These are phyloP conservation scores for Hypsopygia costalis DNA, from an alignment of 2,888 invertebrate species.

Conservation along the genomic window DNA sequence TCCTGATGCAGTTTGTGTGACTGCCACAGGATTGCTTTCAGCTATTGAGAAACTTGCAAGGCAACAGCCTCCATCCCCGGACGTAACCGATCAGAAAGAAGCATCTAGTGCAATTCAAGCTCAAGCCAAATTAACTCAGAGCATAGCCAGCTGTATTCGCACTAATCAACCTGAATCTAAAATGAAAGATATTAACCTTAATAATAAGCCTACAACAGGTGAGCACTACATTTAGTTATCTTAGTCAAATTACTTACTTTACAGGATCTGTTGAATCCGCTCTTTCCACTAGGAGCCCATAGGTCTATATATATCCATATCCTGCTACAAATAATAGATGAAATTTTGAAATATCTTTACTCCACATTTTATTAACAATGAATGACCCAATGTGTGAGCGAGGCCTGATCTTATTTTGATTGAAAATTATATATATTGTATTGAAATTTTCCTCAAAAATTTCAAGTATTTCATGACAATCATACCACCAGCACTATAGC, in stretches of 20 bases:
- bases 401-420: too few relatives aligned
- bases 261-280: too few relatives aligned
- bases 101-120: slow-evolving; percentile 62
- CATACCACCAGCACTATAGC: too few relatives aligned
- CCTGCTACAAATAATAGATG: too few relatives aligned
- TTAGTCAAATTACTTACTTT: too few relatives aligned
- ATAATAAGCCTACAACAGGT: slow-evolving; percentile 60
- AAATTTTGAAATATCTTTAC: too few relatives aligned
- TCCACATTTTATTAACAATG: too few relatives aligned
- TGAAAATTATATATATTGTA: neutral
- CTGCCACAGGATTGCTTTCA: slow-evolving; percentile 62
- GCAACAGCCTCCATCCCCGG: slow-evolving; percentile 36
- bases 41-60: slow-evolving; percentile 68
- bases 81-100: slow-evolving; percentile 42
- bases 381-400: too few relatives aligned
- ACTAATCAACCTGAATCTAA: slow-evolving; percentile 55
- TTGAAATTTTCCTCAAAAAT: too few relatives aligned
- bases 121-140: slow-evolving; percentile 69
- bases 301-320: too few relatives aligned
- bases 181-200: slow-evolving; percentile 74
- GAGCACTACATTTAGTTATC: slow-evolving; percentile 25
- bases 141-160: slow-evolving; percentile 60
- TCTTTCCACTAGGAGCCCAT: too few relatives aligned
- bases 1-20: slow-evolving; percentile 37
- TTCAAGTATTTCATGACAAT: too few relatives aligned